Base-by-base conservation (phyloP, 1,140 invertebrate species). In the Drosophila leontia region DNA sequence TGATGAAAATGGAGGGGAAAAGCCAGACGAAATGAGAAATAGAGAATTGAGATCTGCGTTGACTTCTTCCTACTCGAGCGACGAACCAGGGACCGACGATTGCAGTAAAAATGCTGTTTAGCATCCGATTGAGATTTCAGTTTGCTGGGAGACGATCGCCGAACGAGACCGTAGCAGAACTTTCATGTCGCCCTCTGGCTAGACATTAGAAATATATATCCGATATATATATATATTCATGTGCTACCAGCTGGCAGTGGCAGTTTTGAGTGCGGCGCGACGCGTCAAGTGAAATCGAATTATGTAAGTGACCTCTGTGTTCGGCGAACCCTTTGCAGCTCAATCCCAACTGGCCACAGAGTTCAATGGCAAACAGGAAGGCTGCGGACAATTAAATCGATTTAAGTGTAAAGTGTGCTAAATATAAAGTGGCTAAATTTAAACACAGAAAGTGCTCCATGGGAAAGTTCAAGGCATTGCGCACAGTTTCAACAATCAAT, bases 61-160 rank as follows among this genome's bases (percentile, higher is more conserved):
- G 81, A 83, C 81, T 83, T 79, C 80, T 72, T 85, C 69, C 71
- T 77, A 48, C 71, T 84, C 71, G 78, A 51, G 67, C 55, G 64
- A 65, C 68, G 69, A 62, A 62, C 41, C 37, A 15, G 47, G 39
- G 65, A 56, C 74, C 68, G 60, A 74, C 55, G 76, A 82, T 35
- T 86, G 56, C 77, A 75, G 82, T 85, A 82, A 84, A 88, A 87
- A 71, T 75, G 59, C 69, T 88, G 84, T 90, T 77, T 83, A 75
- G 82, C 81, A 60, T 51, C 44, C 35, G 19, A 78, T 60, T 77
- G 78, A 78, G 53, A 76, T 72, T 84, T 92, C 75, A 92, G 91
- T 92, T 92, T 80, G 81, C 80, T 84, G 79, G 91, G 77, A 88
- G 84, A 92, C 88, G 91, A 92, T 86, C 79, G 68, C 78, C 91